Evolutionary conservation across 2,888 invertebrate genomes (phyloP).

Genomic region (Lepeophtheirus nordmannii): DNA sequence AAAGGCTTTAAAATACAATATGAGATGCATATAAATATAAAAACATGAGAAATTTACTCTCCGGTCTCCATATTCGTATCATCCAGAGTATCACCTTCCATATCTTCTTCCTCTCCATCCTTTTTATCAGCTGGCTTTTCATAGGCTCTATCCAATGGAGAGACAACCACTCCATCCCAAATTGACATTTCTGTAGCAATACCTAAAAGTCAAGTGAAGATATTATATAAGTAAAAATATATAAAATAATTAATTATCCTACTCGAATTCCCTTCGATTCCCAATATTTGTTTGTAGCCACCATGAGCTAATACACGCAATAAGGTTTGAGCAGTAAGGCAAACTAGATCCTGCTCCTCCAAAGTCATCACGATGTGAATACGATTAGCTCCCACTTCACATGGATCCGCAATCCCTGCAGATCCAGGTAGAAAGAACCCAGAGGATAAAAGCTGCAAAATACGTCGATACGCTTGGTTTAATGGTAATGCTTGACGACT

Average conservation of each 20-base stretch:
- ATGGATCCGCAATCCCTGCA: slow-evolving; percentile 68
- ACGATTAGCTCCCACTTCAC: slow-evolving; percentile 71
- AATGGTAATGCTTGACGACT: slow-evolving; percentile 78
- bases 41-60: neutral
- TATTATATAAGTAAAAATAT: neutral
- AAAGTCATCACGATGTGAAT: slow-evolving; percentile 78
- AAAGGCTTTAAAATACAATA: neutral
- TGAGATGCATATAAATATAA: neutral
- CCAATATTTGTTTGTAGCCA: slow-evolving; percentile 69
- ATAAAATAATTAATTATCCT: neutral
- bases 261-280: slow-evolving; percentile 46
- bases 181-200: slow-evolving; percentile 79
- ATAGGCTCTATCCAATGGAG: slow-evolving; percentile 84
- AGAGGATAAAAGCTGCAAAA: slow-evolving; percentile 75
- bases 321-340: slow-evolving; percentile 81
- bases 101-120: slow-evolving; percentile 47
- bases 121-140: slow-evolving; percentile 59
- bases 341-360: slow-evolving; percentile 81
- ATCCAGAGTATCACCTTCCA: slow-evolving; percentile 27
- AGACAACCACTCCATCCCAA: slow-evolving; percentile 90
- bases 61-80: neutral
- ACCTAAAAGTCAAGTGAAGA: slow-evolving; percentile 32
- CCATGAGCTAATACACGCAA: slow-evolving; percentile 79
- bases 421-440: slow-evolving; percentile 87
- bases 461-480: slow-evolving; percentile 68